phyloP scores from a whole-genome alignment of 2,113 vertebrate genomes.

The Poecile atricapillus region DNA sequence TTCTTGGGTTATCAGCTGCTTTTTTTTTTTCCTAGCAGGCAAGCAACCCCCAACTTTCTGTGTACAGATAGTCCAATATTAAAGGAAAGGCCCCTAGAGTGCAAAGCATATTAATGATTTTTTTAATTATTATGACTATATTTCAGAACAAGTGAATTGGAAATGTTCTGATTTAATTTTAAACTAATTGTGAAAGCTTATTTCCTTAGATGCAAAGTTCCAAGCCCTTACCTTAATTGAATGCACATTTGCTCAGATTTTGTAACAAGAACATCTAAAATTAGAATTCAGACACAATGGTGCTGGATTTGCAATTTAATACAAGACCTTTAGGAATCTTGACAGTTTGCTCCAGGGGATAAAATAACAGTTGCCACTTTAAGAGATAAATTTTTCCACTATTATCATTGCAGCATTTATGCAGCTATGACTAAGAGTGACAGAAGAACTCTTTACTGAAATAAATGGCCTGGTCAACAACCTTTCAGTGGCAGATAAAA shows the following conservation, averaged over 20 bases:
- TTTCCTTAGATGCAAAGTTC: neutral
- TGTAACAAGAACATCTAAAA: neutral
- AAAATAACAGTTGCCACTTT: constrained; percentile 9
- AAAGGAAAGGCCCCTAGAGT: neutral
- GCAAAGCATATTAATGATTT: neutral
- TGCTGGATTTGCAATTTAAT: constrained; percentile 13
- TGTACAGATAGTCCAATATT: neutral
- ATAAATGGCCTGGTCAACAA: neutral
- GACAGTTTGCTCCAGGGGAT: constrained; percentile 18
- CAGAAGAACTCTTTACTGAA: neutral
- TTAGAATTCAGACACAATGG: neutral
- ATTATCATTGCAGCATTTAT: neutral
- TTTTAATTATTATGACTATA: neutral
- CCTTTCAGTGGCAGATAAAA: neutral
- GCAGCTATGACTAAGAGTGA: neutral
- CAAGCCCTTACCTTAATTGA: neutral
- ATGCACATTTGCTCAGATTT: neutral
- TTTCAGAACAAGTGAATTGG: neutral
- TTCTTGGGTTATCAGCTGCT: neutral
- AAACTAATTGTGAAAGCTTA: neutral
- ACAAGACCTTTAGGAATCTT: constrained; percentile 22
- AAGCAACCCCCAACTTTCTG: neutral
- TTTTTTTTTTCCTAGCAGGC: neutral
- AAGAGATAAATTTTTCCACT: neutral
- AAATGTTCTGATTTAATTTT: neutral